phyloP scores from a whole-genome alignment of 2,113 vertebrate species.

The Cyphomyrus discorhynchus region DNA sequence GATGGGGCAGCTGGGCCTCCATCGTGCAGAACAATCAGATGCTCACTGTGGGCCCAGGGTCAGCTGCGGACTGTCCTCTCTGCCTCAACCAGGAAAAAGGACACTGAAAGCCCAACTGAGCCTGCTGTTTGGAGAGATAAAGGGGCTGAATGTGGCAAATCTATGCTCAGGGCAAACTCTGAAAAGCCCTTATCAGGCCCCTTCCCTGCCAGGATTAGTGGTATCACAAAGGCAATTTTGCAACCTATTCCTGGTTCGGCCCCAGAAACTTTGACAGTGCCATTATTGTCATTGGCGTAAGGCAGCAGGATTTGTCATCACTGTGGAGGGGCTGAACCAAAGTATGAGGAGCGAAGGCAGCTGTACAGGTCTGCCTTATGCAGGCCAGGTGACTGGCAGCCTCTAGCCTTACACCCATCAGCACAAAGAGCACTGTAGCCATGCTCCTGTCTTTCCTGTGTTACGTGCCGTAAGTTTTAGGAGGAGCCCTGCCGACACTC shows the following conservation, averaged over 20 bases:
- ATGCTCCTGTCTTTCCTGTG: no score
- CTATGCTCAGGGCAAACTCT: not conserved
- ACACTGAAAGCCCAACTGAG: not conserved
- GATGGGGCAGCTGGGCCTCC: not conserved
- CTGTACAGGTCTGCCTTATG: no score
- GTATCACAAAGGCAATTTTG: not conserved
- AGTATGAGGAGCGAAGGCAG: no score
- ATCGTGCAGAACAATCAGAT: not conserved
- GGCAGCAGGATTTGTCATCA: not conserved
- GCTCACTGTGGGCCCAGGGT: not conserved
- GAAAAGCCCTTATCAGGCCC: not conserved
- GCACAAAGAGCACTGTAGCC: not conserved
- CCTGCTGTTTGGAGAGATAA: not conserved
- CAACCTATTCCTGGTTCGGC: not conserved
- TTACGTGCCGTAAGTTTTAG: no score
- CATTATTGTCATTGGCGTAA: not conserved
- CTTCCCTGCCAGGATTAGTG: not conserved
- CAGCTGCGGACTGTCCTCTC: not conserved
- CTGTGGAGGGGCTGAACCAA: not conserved
- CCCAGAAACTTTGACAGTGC: not conserved
- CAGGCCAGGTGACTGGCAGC: not conserved
- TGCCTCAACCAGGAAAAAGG: not conserved
- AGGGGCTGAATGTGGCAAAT: not conserved
- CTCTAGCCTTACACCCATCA: not conserved
- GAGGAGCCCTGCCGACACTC: no score